phyloP scores from a whole-genome alignment of 2,113 vertebrate species.

The Potamarius usumacintae region DNA sequence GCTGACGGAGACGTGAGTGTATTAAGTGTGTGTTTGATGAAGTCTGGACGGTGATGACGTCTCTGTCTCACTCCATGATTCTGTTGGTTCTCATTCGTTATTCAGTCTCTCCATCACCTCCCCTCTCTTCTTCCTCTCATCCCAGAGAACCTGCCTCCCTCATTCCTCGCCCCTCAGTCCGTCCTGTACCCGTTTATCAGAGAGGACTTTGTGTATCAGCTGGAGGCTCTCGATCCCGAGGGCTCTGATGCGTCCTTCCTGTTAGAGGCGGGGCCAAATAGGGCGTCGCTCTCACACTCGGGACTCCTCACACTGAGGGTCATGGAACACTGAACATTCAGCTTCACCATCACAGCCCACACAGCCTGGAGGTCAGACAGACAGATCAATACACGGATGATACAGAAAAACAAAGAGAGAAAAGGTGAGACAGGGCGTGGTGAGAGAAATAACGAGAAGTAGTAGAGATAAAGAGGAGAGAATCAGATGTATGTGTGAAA shows the following conservation, averaged over 20 bases:
- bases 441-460: too few relatives aligned
- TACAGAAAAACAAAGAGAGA: too few relatives aligned
- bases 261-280: too few relatives aligned
- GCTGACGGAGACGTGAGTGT: constrained; percentile 67
- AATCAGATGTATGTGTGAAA: too few relatives aligned
- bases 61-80: constrained; percentile 33
- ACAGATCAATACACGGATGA: neutral
- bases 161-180: constrained; percentile 68
- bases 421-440: too few relatives aligned
- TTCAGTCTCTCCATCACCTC: neutral
- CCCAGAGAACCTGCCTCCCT: constrained; percentile 75
- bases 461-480: too few relatives aligned
- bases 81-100: neutral
- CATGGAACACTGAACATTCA: too few relatives aligned
- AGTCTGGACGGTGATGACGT: neutral
- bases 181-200: constrained; percentile 74
- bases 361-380: too few relatives aligned
- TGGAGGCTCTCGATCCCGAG: constrained; percentile 75
- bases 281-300: too few relatives aligned
- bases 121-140: constrained; percentile 1
- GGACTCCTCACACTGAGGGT: too few relatives aligned
- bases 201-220: constrained; percentile 83
- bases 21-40: constrained; percentile 68
- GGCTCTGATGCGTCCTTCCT: constrained; percentile 70
- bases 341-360: too few relatives aligned